phyloP scores from a whole-genome alignment of 2,888 invertebrate genomes.

The Cosmorhoe ocellata region DNA sequence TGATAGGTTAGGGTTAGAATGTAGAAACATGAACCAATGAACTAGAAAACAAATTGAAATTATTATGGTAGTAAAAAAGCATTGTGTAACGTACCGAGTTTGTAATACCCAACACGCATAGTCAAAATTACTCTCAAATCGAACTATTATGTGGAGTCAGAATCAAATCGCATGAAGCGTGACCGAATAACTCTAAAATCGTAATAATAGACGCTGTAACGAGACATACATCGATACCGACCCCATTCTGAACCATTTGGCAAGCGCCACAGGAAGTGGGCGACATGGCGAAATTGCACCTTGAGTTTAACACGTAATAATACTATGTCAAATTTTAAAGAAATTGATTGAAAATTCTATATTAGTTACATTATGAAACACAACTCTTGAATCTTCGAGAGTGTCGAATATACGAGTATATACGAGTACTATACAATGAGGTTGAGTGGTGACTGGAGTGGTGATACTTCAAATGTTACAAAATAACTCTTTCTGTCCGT shows the following conservation, averaged over 20 bases:
- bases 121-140: constrained; percentile 10
- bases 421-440: not conserved
- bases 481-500: not conserved
- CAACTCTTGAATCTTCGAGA: not conserved
- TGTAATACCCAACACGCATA: constrained; percentile 17
- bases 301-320: constrained; percentile 24
- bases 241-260: constrained; percentile 63
- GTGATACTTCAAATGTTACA: not conserved
- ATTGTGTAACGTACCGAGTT: constrained; percentile 14
- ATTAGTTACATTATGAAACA: not conserved
- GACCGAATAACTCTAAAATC: constrained; percentile 46
- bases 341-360: constrained; percentile 9
- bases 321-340: constrained; percentile 2
- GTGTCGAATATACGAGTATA: too few species aligned
- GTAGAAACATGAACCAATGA: constrained; percentile 10
- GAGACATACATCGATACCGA: constrained; percentile 46
- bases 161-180: constrained; percentile 39
- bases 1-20: constrained; percentile 20
- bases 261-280: constrained; percentile 62
- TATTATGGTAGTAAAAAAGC: not conserved
- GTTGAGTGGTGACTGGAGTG: not conserved
- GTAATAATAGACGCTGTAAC: constrained; percentile 56
- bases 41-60: constrained; percentile 1
- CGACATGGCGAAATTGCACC: constrained; percentile 48
- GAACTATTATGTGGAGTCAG: constrained; percentile 12